Evolutionary conservation across 2,113 vertebrate genomes (phyloP).

Genomic region (Stegostoma tigrinum): DNA sequence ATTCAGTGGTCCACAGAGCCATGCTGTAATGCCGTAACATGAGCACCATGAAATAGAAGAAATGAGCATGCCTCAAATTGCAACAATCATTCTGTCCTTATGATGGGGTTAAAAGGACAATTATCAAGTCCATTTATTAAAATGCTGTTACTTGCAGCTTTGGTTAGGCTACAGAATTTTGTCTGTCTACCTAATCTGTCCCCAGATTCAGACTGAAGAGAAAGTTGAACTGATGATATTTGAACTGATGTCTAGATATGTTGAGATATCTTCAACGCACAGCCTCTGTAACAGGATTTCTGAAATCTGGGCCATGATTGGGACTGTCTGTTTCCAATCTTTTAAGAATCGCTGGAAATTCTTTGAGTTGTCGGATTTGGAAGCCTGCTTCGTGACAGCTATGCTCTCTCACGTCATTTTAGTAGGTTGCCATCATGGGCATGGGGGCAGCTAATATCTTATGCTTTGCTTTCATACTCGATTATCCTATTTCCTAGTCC

Average conservation of each 20-base stretch:
- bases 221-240: not conserved
- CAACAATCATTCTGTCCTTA: not conserved
- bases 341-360: not conserved
- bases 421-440: not conserved
- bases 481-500: not conserved
- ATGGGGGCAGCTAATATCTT: not conserved
- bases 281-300: not conserved
- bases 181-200: not conserved
- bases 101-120: not conserved
- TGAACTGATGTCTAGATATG: no score
- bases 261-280: not conserved
- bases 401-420: not conserved
- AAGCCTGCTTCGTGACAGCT: not conserved
- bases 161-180: not conserved
- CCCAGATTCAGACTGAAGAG: not conserved
- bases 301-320: not conserved
- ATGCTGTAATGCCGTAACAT: not conserved
- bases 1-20: not conserved
- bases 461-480: not conserved
- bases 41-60: not conserved
- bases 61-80: not conserved
- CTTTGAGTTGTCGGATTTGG: not conserved
- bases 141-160: not conserved
- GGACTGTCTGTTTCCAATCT: not conserved
- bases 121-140: not conserved